phyloP scores from a whole-genome alignment of 2,888 invertebrate species.

The Torymus texanus region DNA sequence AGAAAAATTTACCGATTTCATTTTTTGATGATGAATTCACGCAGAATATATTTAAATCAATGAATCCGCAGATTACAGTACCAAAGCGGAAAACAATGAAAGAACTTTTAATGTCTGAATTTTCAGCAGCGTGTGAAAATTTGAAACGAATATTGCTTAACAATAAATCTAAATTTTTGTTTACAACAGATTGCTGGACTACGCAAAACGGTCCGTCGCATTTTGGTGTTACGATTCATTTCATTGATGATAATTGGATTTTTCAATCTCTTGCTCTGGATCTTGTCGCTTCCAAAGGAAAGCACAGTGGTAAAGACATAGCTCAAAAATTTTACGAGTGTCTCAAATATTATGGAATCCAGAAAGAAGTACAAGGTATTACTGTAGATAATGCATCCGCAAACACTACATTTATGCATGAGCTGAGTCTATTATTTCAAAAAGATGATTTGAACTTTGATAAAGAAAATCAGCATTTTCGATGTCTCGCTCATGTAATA shows the following conservation, averaged over 20 bases:
- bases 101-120: no score
- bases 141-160: no score
- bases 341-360: conserved; percentile 41
- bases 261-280: conserved; percentile 29
- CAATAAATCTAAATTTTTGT: no score
- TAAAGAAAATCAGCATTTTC: conserved; percentile 34
- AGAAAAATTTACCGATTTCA: no score
- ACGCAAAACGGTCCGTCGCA: conserved; percentile 58
- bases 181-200: conserved; percentile 50
- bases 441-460: conserved; percentile 35
- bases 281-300: conserved; percentile 41
- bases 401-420: conserved; percentile 49
- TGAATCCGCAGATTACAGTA: no score
- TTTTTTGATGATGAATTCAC: no score
- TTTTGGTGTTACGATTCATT: conserved; percentile 63
- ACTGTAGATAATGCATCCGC: conserved; percentile 53
- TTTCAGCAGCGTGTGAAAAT: no score
- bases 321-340: conserved; percentile 56
- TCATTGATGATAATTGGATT: conserved; percentile 60
- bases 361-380: conserved; percentile 50
- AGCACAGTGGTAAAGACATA: conserved; percentile 62
- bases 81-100: no score
- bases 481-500: conserved; percentile 22
- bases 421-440: conserved; percentile 30
- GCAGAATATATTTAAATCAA: no score